phyloP scores from a whole-genome alignment of 2,113 vertebrate species.

The Muntiacus reevesi region DNA sequence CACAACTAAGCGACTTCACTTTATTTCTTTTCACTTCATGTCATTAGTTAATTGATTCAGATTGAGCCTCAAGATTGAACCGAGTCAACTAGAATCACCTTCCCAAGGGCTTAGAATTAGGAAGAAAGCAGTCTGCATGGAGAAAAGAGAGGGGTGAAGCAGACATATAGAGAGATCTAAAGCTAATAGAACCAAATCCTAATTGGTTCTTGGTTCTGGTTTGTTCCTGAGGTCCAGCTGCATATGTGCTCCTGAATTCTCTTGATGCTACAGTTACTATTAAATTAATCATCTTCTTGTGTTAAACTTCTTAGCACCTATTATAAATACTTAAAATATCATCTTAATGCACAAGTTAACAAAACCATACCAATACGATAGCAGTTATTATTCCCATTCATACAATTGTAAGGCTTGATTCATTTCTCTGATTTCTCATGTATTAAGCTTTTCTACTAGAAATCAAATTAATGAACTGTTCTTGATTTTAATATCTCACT shows the following conservation, averaged over 20 bases:
- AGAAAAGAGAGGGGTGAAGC: background rate
- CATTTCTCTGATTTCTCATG: background rate
- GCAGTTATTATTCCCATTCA: background rate
- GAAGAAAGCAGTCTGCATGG: background rate
- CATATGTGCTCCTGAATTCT: background rate
- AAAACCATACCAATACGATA: background rate
- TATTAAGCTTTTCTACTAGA: background rate
- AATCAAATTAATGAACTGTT: background rate
- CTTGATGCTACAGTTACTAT: background rate
- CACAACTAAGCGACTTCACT: background rate
- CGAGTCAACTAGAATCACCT: background rate
- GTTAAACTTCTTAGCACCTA: background rate
- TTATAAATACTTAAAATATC: background rate
- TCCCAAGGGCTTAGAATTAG: background rate
- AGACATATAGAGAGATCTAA: background rate
- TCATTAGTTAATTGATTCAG: background rate
- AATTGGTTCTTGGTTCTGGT: background rate
- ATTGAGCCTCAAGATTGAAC: background rate
- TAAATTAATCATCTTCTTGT: background rate
- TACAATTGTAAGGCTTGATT: background rate
- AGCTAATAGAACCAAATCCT: background rate
- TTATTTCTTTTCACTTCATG: background rate
- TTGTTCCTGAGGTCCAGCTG: background rate
- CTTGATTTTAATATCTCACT: background rate
- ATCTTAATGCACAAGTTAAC: background rate